Evolutionary conservation across 2,113 vertebrate species (phyloP).

Genomic region (Poeciliopsis prolifica): DNA sequence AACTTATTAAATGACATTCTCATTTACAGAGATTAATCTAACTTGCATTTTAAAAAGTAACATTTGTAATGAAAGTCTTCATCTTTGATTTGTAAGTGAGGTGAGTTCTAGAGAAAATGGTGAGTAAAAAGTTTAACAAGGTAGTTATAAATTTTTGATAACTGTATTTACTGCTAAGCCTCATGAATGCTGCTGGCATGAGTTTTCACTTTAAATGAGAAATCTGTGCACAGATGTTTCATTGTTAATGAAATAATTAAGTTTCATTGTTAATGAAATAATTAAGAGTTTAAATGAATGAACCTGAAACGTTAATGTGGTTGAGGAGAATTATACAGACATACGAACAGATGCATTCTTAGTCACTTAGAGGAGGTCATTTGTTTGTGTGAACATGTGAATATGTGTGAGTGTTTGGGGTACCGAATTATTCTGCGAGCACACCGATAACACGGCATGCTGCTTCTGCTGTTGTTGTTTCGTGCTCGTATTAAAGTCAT

Average conservation of each 20-base stretch:
- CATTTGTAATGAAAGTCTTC: neutral
- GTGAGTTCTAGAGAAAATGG: neutral
- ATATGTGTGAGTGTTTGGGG: neutral
- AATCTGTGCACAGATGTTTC: conserved; percentile 6
- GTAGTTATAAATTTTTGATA: neutral
- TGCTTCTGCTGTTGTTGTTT: conserved; percentile 36
- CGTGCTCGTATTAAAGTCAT: conserved; percentile 19
- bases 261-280: neutral
- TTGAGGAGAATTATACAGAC: neutral
- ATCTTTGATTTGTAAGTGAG: neutral
- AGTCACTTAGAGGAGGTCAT: conserved; percentile 30
- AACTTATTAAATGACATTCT: neutral
- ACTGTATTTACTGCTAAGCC: neutral
- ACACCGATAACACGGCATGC: conserved; percentile 31
- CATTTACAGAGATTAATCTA: neutral
- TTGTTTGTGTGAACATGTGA: conserved; percentile 14
- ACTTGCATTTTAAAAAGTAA: neutral
- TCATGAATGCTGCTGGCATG: neutral
- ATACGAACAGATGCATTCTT: neutral
- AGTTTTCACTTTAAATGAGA: neutral
- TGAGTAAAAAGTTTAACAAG: no score
- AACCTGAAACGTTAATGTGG: neutral
- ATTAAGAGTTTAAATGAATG: conserved; percentile 1
- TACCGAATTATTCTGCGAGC: conserved; percentile 26
- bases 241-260: no score